Evolutionary conservation across 2,797 vertebrate genomes (phyloP).

Genomic region (Danio albolineatus): DNA sequence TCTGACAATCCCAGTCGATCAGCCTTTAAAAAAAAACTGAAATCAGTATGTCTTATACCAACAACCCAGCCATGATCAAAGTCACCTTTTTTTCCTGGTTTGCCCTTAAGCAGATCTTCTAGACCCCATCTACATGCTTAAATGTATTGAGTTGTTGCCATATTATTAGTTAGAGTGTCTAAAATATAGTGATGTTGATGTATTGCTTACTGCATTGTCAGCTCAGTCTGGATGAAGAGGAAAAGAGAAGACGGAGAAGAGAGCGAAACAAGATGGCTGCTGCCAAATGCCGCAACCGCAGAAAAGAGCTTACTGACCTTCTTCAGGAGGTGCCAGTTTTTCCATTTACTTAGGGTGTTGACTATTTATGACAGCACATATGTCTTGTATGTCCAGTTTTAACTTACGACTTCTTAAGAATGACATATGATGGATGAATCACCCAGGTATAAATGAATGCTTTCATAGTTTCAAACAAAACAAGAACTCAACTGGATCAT

Average conservation of each 20-base stretch:
- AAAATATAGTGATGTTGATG: not conserved
- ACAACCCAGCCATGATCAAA: too few species aligned
- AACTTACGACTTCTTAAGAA: not conserved
- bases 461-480: not conserved
- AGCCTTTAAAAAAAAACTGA: too few species aligned
- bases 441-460: not conserved
- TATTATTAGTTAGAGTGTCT: not conserved
- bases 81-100: too few species aligned
- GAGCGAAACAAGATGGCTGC: slow-evolving; percentile 98
- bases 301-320: slow-evolving; percentile 94
- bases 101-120: too few species aligned
- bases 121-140: too few species aligned
- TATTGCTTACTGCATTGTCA: slow-evolving; percentile 60
- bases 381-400: not conserved
- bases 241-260: slow-evolving; percentile 94
- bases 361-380: not conserved
- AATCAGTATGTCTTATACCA: too few species aligned
- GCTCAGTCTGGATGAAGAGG: slow-evolving; percentile 96
- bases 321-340: slow-evolving; percentile 87
- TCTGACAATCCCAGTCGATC: too few species aligned
- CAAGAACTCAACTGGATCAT: too few species aligned
- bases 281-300: slow-evolving; percentile 96
- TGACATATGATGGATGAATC: not conserved
- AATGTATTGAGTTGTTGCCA: too few species aligned
- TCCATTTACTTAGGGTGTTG: not conserved